Percentiles rank a stretch among this genome's conserved stretches.
Evolutionary conservation across 2,113 vertebrate genomes (phyloP).

Genomic region (Ardeotis arabs): DNA sequence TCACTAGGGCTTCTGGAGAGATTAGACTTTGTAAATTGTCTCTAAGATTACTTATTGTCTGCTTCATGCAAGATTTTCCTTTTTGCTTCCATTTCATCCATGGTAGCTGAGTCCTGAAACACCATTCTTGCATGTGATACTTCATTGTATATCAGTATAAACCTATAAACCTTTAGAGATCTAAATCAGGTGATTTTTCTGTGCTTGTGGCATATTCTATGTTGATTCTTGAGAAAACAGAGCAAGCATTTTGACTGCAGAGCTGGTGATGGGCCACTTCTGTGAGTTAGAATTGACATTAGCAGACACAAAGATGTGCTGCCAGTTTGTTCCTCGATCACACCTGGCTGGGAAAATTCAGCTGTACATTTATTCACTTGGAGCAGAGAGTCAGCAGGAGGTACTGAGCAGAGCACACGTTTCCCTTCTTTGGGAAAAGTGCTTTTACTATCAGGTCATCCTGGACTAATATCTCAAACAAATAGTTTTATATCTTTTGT

Average conservation of each 20-base stretch:
- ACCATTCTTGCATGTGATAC: background rate
- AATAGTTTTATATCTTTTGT: constrained; percentile 15
- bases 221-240: background rate
- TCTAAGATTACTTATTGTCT: background rate
- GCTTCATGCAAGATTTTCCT: background rate
- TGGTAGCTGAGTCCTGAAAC: background rate
- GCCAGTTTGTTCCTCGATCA: background rate
- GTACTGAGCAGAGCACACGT: background rate
- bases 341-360: constrained; percentile 4
- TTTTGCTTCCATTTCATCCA: background rate
- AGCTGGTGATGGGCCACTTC: background rate
- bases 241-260: background rate
- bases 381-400: background rate
- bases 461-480: constrained; percentile 6
- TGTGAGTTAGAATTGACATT: background rate
- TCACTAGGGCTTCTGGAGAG: background rate
- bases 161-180: background rate
- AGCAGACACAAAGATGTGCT: background rate
- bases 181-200: background rate
- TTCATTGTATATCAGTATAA: background rate
- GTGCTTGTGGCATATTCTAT: background rate
- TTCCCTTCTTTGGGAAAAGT: background rate
- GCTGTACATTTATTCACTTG: background rate
- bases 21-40: background rate
- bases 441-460: background rate